A percentile compares a stretch with the other conserved stretches of the same genome.
Conservation (phyloP, 2,888 invertebrate genomes). For the Lutraria lutraria region DNA sequence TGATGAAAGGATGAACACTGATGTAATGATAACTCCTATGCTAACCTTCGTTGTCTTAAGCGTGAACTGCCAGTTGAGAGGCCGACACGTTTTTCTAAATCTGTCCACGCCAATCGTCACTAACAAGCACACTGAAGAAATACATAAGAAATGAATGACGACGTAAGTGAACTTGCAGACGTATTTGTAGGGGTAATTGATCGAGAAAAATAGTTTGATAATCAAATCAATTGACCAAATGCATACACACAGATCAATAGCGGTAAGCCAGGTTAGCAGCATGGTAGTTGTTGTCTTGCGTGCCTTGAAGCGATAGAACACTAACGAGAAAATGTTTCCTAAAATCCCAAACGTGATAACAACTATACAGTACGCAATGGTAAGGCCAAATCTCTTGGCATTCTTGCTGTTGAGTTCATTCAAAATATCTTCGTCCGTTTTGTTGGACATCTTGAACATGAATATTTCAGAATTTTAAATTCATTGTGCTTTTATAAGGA, state of each 20-base stretch:
- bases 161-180: conserved; percentile 41
- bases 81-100: conserved; percentile 32
- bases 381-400: conserved; percentile 9
- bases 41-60: neutral
- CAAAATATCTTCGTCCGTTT: conserved; percentile 27
- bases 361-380: conserved; percentile 29
- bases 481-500: too few species aligned
- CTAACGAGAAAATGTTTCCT: conserved; percentile 34
- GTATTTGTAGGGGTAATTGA: conserved; percentile 29
- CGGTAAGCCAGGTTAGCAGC: conserved; percentile 17
- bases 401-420: conserved; percentile 22
- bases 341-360: conserved; percentile 34
- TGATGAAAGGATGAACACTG: conserved; percentile 4
- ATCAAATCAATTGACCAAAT: conserved; percentile 32
- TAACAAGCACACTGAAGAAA: neutral
- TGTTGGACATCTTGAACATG: neutral
- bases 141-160: neutral
- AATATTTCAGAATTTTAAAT: too few species aligned
- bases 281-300: conserved; percentile 24
- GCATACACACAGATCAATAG: conserved; percentile 31
- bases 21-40: neutral
- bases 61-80: conserved; percentile 28
- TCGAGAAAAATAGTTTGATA: conserved; percentile 39
- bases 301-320: conserved; percentile 44
- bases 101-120: conserved; percentile 29